Evolutionary conservation across 2,113 vertebrate species (phyloP).

Genomic region (Plecotus auritus): DNA sequence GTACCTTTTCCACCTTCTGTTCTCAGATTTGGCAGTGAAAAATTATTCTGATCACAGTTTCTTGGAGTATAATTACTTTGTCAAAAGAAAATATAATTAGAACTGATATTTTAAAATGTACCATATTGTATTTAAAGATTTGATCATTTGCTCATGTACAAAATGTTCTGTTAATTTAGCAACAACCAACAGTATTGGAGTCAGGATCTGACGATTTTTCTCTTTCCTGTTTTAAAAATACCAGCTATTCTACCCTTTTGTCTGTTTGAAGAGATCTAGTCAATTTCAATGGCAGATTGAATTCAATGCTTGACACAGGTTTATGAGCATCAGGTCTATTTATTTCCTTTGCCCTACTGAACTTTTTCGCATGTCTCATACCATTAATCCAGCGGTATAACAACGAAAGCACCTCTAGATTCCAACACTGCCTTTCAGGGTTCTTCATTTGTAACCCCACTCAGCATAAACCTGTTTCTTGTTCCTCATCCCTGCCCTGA

Average conservation of each 20-base stretch:
- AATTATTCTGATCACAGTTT: slow-evolving; percentile 79
- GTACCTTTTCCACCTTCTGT: slow-evolving; percentile 82
- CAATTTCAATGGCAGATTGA: slow-evolving; percentile 34
- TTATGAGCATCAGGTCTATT: background rate
- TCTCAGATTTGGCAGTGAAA: slow-evolving; percentile 81
- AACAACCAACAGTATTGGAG: slow-evolving; percentile 73
- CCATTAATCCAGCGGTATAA: background rate
- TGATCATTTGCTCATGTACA: slow-evolving; percentile 79
- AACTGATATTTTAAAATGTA: slow-evolving; percentile 82
- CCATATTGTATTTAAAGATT: slow-evolving; percentile 79
- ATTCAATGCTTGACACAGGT: slow-evolving; percentile 54
- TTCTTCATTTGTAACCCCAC: background rate
- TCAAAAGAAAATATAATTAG: slow-evolving; percentile 85
- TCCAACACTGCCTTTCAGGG: background rate
- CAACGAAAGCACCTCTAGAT: background rate
- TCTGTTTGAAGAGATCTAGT: slow-evolving; percentile 48
- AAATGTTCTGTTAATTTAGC: slow-evolving; percentile 81
- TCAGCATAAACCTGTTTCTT: background rate
- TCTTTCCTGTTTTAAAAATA: slow-evolving; percentile 69
- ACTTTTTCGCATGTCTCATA: background rate
- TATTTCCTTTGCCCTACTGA: background rate
- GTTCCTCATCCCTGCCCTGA: background rate
- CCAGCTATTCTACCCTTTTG: slow-evolving; percentile 59
- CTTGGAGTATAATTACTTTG: slow-evolving; percentile 83
- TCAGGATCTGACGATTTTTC: slow-evolving; percentile 70